Conservation (phyloP, 1,140 invertebrate species). For the Eumaeus atala region DNA sequence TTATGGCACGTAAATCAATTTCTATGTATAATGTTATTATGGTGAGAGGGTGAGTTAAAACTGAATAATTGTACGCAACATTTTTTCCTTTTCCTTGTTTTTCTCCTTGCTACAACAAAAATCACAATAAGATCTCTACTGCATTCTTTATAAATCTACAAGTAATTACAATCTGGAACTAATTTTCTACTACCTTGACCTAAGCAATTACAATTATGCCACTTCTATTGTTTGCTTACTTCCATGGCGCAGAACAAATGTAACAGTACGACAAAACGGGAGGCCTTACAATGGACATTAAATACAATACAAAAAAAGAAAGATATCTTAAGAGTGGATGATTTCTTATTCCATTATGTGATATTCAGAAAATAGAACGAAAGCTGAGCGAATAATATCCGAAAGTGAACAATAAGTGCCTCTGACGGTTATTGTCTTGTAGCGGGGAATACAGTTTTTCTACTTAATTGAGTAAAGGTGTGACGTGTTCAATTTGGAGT, state of each 20-base stretch:
- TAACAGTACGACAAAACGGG: too few relatives aligned
- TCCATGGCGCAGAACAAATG: neutral
- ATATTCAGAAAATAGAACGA: neutral
- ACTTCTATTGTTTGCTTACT: slow-evolving; percentile 1
- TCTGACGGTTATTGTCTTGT: neutral
- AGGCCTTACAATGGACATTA: too few relatives aligned
- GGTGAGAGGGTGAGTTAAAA: too few relatives aligned
- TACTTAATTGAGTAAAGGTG: slow-evolving; percentile 2
- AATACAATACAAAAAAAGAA: neutral
- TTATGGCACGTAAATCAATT: neutral
- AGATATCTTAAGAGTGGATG: slow-evolving; percentile 2
- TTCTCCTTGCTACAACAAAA: too few relatives aligned
- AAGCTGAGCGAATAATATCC: neutral
- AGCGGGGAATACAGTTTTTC: neutral
- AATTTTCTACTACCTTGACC: neutral
- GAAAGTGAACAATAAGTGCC: slow-evolving; percentile 2
- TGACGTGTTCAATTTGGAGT: neutral
- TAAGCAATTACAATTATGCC: neutral
- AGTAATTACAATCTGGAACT: too few relatives aligned
- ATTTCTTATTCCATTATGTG: slow-evolving; percentile 2
- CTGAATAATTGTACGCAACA: too few relatives aligned
- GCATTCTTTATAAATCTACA: too few relatives aligned
- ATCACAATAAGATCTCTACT: too few relatives aligned
- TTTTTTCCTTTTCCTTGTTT: too few relatives aligned
- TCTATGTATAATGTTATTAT: too few relatives aligned